phyloP scores from a whole-genome alignment of 2,797 vertebrate species.

The Spinus olivaceus region DNA sequence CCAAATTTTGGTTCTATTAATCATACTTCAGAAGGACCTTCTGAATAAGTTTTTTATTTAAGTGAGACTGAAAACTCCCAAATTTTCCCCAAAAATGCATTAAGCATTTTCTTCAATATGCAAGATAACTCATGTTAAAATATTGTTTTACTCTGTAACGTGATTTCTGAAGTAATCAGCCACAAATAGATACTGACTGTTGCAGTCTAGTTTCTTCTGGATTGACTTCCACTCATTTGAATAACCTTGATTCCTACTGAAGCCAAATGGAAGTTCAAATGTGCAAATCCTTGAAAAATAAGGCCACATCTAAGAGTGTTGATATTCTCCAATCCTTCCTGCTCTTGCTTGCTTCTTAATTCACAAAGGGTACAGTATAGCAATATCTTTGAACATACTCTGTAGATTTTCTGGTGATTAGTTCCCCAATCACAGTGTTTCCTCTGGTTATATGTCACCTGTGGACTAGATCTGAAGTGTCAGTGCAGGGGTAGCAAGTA shows the following conservation, averaged over 20 bases:
- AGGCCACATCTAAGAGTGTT: neutral
- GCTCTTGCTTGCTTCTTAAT: neutral
- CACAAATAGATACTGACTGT: neutral
- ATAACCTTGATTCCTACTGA: neutral
- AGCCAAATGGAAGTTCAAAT: neutral
- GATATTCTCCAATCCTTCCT: neutral
- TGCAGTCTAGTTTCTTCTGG: neutral
- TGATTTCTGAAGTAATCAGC: neutral
- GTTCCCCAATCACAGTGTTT: neutral
- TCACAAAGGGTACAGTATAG: neutral
- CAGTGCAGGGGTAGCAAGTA: neutral
- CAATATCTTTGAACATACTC: neutral
- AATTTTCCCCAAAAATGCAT: neutral
- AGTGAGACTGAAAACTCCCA: neutral
- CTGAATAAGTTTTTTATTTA: neutral
- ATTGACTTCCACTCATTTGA: neutral
- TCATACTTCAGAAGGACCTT: neutral
- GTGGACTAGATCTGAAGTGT: neutral
- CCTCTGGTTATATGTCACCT: neutral
- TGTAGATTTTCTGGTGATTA: neutral
- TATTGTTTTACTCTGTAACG: neutral
- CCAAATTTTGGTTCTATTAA: neutral
- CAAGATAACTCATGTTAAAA: neutral
- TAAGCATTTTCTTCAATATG: neutral
- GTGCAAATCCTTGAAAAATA: neutral